These are phyloP conservation scores for Thamnaconus septentrionalis DNA, from an alignment of 2,113 vertebrate species.

Conservation along the genomic window DNA sequence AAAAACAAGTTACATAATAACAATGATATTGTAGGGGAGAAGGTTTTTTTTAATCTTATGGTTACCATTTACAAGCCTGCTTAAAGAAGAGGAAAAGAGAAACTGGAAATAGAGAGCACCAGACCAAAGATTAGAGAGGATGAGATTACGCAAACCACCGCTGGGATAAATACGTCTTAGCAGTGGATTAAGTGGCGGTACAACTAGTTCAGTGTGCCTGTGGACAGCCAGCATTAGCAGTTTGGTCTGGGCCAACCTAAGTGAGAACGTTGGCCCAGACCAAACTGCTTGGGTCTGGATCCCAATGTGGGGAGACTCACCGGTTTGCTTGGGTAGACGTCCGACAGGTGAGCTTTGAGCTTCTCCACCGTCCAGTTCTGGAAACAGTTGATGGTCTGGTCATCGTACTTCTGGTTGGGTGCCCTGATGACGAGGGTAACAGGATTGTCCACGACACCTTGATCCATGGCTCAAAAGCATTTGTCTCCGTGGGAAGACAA, in stretches of 20 bases:
- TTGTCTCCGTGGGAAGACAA: slow-evolving; percentile 25
- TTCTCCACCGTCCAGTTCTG: slow-evolving; percentile 93
- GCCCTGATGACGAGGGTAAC: slow-evolving; percentile 91
- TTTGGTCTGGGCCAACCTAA: no score
- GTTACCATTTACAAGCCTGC: neutral
- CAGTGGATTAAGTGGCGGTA: slow-evolving; percentile 38
- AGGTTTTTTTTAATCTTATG: no score
- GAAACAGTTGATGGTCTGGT: slow-evolving; percentile 92
- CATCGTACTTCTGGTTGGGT: slow-evolving; percentile 92
- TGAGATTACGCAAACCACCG: slow-evolving; percentile 37
- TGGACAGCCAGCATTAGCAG: slow-evolving; percentile 14
- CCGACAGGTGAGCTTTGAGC: slow-evolving; percentile 87
- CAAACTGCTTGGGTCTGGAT: no score
- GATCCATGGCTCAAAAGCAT: slow-evolving; percentile 77
- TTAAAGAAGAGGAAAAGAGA: neutral
- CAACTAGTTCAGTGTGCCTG: slow-evolving; percentile 47
- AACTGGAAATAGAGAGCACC: neutral
- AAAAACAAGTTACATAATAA: neutral
- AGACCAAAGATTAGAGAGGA: slow-evolving; percentile 35
- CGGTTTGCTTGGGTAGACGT: slow-evolving; percentile 92
- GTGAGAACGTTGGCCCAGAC: no score
- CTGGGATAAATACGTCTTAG: slow-evolving; percentile 52
- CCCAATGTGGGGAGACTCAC: slow-evolving; percentile 75
- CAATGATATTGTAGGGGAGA: no score
- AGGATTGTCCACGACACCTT: slow-evolving; percentile 77